Evolutionary conservation across 2,888 invertebrate genomes (phyloP).

Genomic region (Andrena chrysosceles): DNA sequence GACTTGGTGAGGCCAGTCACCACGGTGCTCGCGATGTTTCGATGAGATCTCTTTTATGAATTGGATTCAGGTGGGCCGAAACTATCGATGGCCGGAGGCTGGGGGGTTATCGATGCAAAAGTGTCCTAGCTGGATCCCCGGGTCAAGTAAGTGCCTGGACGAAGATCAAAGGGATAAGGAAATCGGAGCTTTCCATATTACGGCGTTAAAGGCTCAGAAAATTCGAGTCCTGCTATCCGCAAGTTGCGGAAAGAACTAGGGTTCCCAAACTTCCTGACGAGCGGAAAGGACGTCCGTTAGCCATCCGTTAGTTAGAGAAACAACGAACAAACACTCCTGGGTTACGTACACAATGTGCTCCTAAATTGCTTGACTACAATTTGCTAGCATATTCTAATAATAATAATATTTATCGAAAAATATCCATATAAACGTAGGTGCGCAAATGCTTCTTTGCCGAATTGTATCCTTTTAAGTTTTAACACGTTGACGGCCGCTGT

Average conservation of each 20-base stretch:
- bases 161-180: constrained; percentile 76
- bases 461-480: too few species aligned
- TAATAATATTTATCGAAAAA: too few species aligned
- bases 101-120: constrained; percentile 64
- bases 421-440: too few species aligned
- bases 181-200: constrained; percentile 57
- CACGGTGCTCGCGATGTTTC: constrained; percentile 14
- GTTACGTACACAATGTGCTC: background rate
- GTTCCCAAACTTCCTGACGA: constrained; percentile 34
- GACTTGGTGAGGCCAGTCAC: constrained; percentile 22
- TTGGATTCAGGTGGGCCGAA: constrained; percentile 43
- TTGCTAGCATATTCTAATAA: too few species aligned
- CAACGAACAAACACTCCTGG: background rate
- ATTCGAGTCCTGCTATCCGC: constrained; percentile 53
- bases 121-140: constrained; percentile 58
- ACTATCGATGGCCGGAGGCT: constrained; percentile 38
- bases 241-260: constrained; percentile 31
- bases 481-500: too few species aligned
- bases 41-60: constrained; percentile 44
- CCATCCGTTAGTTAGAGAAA: constrained; percentile 3
- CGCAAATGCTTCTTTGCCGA: too few species aligned
- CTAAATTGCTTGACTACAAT: too few species aligned
- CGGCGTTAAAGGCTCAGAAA: constrained; percentile 68
- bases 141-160: constrained; percentile 69
- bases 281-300: background rate